phyloP scores from a whole-genome alignment of 2,113 vertebrate genomes.

The Phaethornis superciliosus region DNA sequence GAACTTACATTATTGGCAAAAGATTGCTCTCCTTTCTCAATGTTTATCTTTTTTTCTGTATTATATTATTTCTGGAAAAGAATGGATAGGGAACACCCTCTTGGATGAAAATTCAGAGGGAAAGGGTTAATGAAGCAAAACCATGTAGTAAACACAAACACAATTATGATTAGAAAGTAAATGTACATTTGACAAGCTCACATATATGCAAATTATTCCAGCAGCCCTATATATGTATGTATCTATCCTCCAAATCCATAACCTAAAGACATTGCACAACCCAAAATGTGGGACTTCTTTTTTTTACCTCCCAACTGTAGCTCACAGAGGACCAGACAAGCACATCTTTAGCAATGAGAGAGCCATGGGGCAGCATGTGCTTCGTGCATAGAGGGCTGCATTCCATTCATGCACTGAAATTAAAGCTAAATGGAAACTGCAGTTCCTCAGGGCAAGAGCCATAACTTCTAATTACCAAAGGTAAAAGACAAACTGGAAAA shows the following conservation, averaged over 20 bases:
- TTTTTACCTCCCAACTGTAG: neutral
- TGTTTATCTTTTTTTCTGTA: neutral
- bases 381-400: conserved; percentile 23
- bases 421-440: conserved; percentile 49
- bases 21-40: neutral
- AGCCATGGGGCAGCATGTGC: neutral
- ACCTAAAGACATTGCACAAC: neutral
- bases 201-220: neutral
- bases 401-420: conserved; percentile 55
- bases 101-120: neutral
- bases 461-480: conserved; percentile 66
- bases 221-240: neutral
- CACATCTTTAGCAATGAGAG: conserved; percentile 21
- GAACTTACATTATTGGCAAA: neutral
- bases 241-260: neutral
- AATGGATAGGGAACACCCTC: neutral
- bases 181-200: neutral
- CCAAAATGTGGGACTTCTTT: neutral
- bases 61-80: neutral
- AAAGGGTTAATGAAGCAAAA: neutral
- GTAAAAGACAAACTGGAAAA: conserved; percentile 64
- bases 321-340: neutral
- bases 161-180: neutral
- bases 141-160: neutral
- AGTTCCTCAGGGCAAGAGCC: conserved; percentile 52